Base-by-base conservation (phyloP, 1,140 invertebrate species). In the Aphaenogaster ashmeadi region DNA sequence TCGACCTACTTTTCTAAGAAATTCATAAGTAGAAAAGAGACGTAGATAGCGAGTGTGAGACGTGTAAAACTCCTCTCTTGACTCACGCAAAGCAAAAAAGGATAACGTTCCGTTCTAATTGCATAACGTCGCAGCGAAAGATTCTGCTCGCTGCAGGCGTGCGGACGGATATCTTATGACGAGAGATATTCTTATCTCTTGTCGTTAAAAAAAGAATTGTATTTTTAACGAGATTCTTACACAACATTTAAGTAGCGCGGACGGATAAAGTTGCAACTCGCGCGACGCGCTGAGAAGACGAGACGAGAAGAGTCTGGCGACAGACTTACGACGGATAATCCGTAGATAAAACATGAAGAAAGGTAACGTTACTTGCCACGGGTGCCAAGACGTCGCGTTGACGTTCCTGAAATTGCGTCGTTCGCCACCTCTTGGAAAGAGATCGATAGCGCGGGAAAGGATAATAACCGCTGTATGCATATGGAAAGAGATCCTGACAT, bases 351-450 rank as follows among this genome's bases (percentile, higher is more conserved):
- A 27, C 33, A 41, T 62, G 54, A 83, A 66, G 56, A 1, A 13
- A 56, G 21, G n/a, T 60, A 62, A 47, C 7, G 36, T 41, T 58
- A 58, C 33, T 66, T 78, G 52, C 15, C 85, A 75, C 41, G 67
- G 79, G 72, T 66, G 79, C 88, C 78, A 75, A 86, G 15, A 66
- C 36, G 72, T 79, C 84, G 85, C 78, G 52, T 64, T 72, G 72
- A 87, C 88, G 89, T 50, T 87, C 62, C 87, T 90, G 88, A 21
- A 74, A 86, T 86, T 90, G 83, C 87, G 83, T 86, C 69, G 87
- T 74, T 86, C 50, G 52, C 60, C 50, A 54, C 62, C 77, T 89
- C 77, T 90, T 90, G 58, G 56, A 87, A 78, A 72, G 47, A 87
- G 78, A 87, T 90, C 88, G 79, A 90, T 90, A 90, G 27, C 52